These are phyloP conservation scores for Alethe castanea DNA, from an alignment of 2,113 vertebrate species.

Conservation along the genomic window DNA sequence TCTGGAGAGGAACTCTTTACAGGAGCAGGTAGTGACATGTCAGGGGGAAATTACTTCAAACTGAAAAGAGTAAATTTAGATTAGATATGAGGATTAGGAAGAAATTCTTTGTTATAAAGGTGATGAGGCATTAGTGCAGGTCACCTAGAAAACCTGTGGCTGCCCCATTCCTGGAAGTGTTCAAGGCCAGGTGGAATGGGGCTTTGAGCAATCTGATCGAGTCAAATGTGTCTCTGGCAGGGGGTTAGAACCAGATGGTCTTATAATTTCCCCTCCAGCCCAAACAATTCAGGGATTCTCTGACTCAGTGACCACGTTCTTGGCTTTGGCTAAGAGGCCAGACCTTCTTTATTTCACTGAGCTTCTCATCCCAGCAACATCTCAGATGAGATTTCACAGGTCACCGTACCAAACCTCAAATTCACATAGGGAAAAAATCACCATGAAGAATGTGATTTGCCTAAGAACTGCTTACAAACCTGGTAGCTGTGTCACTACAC, in stretches of 20 bases:
- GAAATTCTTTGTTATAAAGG: background rate
- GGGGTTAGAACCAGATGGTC: background rate
- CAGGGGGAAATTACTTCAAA: background rate
- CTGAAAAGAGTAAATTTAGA: background rate
- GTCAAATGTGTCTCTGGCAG: background rate
- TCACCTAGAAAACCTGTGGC: background rate
- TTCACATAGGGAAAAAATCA: background rate
- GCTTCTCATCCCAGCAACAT: background rate
- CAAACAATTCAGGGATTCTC: background rate
- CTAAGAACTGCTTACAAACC: background rate
- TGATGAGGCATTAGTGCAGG: background rate
- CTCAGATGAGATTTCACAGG: background rate
- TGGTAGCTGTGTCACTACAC: fast-evolving
- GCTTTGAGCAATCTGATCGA: background rate
- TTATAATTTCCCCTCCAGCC: background rate
- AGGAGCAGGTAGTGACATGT: background rate
- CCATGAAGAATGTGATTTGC: background rate
- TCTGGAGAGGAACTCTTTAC: background rate
- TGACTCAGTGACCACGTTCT: background rate
- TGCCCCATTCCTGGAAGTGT: background rate
- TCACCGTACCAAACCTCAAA: background rate
- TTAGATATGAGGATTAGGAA: background rate
- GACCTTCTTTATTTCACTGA: background rate
- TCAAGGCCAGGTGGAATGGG: background rate
- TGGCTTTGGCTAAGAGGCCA: background rate